Base-by-base conservation (phyloP, 2,113 vertebrate genomes). In the Turdus rufiventris region DNA sequence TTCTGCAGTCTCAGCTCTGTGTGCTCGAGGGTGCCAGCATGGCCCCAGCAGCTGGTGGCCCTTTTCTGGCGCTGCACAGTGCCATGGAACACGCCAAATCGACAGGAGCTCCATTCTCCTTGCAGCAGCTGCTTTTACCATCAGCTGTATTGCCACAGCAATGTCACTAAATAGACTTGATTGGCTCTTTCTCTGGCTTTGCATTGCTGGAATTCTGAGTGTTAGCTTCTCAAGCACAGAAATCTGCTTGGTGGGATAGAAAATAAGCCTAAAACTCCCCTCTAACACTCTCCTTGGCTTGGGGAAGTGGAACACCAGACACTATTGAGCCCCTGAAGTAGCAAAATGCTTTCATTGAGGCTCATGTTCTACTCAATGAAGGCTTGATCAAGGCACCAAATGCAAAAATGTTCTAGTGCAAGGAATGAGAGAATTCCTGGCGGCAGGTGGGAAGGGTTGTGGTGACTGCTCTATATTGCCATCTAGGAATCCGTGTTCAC, bases 21-120 rank as follows among this genome's bases (percentile, higher is more conserved):
- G 8, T n/a, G 38, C 50, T 24, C 0, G 0, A 36, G 7, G 42
- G 42, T 50, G 53, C 18, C 0, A 0, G 40, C 7, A 2, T 3
- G 20, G 34, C 29, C 29, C 31, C 2, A 7, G 63, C 1, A 1
- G 42, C 40, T 61, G 25, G 21, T 57, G 61, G 25, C 29, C 33
- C 56, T 77, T 66, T 17, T 8, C 24, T 1, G 3, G 23, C 60
- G 56, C 54, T 42, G 29, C 12, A 4, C 38, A 34, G 26, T 18
- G 45, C 33, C 53, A 17, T 3, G 9, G 75, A 43, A 45, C 18
- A 36, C 0, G 0, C 31, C 45, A 25, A 57, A 70, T 2, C 0
- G 0, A 15, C 19, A 81, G 40, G 54, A 82, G 17, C 5, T 33
- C 45, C 36, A 10, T 26, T 54, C 57, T 73, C 14, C 74, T 31